phyloP scores from a whole-genome alignment of 2,113 vertebrate species.

The Tor tambroides region DNA sequence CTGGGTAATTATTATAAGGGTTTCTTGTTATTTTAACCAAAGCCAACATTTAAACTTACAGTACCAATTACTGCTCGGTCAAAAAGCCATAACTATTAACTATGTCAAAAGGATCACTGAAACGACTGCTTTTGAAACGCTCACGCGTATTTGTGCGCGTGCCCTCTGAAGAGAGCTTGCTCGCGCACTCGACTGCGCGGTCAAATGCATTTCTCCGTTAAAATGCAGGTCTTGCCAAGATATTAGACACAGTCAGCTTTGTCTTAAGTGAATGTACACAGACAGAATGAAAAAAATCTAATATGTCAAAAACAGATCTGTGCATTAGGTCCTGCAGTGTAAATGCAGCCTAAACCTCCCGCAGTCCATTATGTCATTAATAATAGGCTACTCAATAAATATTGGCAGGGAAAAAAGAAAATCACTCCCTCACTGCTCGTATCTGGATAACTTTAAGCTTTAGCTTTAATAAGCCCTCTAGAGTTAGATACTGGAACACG shows the following conservation, averaged over 20 bases:
- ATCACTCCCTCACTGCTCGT: slow-evolving; percentile 6
- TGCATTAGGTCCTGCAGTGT: neutral
- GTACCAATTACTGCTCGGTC: no score
- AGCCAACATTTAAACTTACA: neutral
- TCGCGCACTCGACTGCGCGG: neutral
- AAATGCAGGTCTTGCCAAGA: slow-evolving; percentile 5
- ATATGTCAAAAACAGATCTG: neutral
- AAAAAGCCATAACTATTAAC: neutral
- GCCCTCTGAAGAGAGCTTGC: neutral
- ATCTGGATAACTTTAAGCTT: slow-evolving; percentile 17
- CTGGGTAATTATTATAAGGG: neutral
- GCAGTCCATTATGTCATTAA: slow-evolving; percentile 5
- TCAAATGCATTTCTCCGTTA: neutral
- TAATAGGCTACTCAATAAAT: neutral
- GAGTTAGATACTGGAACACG: neutral
- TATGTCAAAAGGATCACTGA: neutral
- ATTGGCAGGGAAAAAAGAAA: neutral
- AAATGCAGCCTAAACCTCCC: neutral
- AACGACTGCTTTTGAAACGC: neutral
- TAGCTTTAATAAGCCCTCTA: slow-evolving; percentile 6
- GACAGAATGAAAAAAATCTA: neutral
- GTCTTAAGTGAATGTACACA: neutral
- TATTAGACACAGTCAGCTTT: neutral
- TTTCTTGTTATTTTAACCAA: neutral
- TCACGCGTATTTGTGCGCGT: neutral